Conservation (phyloP, 2,113 vertebrate species). For the Tyto alba region DNA sequence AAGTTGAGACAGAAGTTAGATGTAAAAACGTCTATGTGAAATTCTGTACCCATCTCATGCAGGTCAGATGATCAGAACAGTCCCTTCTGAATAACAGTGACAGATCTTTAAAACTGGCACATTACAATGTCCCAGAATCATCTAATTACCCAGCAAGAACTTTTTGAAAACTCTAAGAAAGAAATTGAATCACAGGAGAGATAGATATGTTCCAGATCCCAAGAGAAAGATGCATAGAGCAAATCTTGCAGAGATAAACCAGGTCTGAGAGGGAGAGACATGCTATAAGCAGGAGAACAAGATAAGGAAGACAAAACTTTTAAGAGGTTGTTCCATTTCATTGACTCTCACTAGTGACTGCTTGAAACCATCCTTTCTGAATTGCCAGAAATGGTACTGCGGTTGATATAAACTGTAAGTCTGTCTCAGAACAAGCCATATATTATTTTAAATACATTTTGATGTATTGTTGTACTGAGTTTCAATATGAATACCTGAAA, state of each 20-base stretch:
- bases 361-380: neutral
- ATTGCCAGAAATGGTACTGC: neutral
- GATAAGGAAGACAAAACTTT: constrained; percentile 20
- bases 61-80: neutral
- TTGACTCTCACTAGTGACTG: neutral
- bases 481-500: neutral
- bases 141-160: constrained; percentile 59
- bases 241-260: constrained; percentile 32
- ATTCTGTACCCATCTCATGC: neutral
- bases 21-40: neutral
- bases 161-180: constrained; percentile 46
- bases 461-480: neutral
- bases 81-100: constrained; percentile 3
- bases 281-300: neutral
- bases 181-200: constrained; percentile 50
- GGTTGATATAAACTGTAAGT: neutral
- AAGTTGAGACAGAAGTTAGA: neutral
- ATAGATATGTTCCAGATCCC: constrained; percentile 60
- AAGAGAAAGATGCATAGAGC: constrained; percentile 40
- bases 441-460: neutral
- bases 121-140: constrained; percentile 53
- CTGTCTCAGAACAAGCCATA: neutral
- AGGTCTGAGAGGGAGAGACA: constrained; percentile 35
- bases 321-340: constrained; percentile 4
- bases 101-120: constrained; percentile 52